Base-by-base conservation (phyloP, 2,888 invertebrate species). In the Polia nebulosa region DNA sequence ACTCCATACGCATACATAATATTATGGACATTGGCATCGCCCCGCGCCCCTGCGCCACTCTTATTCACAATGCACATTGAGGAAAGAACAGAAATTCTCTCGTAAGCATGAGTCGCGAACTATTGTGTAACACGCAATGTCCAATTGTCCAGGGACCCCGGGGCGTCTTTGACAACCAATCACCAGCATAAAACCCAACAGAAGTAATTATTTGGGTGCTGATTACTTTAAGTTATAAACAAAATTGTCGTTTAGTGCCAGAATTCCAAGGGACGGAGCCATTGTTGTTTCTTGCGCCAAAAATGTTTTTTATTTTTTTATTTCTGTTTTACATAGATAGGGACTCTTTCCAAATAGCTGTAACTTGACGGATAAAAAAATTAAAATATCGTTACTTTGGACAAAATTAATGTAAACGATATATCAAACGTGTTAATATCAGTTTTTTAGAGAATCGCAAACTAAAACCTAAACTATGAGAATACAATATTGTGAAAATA, bases 401-500 rank as follows among this genome's bases (percentile, higher is more conserved):
- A 44, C 22, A 67, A 61, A 57, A 72, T 71, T 44, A 59, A 64
- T 82, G 72, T 53, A 49, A 70, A 61, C 82, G 47, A 67, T 72
- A 89, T 76, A 87, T 90, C 89, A 90, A 83, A 81, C 76, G 69
- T 87, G 84, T 87, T 87, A 87, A 82, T 64, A 76, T 71, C 77
- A 81, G 82, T 63, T 81, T 84, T 87, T 88, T 81, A 84, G 78
- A 85, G 44, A 72, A 72, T 76, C 41, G 83, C 62, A 72, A 80
- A 90, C 89, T 85, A 85, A 88, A 88, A 85, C 81, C 83, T 87
- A 89, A 85, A 87, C 86, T 89, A 89, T 89, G 81, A 89, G 84
- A 91, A 89, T 92, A 92, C 89, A 91, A 91, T 93, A 90, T 94
- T 94, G 89, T 92, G 91, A 92, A 93, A 93, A 92, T 93, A 94